These are phyloP conservation scores for Syngnathus acus DNA, from an alignment of 2,797 vertebrate species.

Conservation along the genomic window DNA sequence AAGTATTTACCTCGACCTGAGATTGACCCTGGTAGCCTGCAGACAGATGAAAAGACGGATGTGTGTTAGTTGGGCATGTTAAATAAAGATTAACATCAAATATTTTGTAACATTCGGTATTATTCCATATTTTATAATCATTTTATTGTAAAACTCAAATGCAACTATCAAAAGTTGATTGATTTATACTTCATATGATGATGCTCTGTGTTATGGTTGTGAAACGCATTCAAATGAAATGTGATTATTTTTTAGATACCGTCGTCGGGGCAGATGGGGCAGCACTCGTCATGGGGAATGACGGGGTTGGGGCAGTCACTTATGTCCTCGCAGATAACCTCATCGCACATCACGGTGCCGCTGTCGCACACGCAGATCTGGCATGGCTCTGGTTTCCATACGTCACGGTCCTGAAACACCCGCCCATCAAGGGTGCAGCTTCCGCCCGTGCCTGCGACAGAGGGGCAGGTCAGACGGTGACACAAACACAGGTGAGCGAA, in stretches of 20 bases:
- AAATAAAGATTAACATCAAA: neutral
- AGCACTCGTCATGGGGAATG: slow-evolving; percentile 84
- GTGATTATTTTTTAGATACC: slow-evolving; percentile 27
- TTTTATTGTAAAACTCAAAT: neutral
- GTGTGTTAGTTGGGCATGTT: neutral
- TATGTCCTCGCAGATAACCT: slow-evolving; percentile 79
- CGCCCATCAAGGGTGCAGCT: slow-evolving; percentile 78
- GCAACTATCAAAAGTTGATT: too few species aligned
- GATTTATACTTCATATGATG: too few species aligned
- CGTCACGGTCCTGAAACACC: slow-evolving; percentile 79
- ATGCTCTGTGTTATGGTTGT: neutral
- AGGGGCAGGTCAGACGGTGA: slow-evolving; percentile 26
- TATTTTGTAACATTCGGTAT: neutral
- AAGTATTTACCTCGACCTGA: slow-evolving; percentile 64
- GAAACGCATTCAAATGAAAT: neutral
- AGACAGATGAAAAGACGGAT: slow-evolving; percentile 8
- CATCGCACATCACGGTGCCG: slow-evolving; percentile 83
- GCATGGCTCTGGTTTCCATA: slow-evolving; percentile 89
- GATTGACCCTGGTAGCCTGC: slow-evolving; percentile 53
- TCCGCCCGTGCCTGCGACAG: slow-evolving; percentile 53
- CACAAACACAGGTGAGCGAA: neutral
- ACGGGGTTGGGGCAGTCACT: slow-evolving; percentile 77
- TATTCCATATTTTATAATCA: neutral
- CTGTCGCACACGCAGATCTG: slow-evolving; percentile 90
- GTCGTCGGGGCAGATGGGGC: slow-evolving; percentile 80